Percentiles rank a stretch among this genome's conserved stretches.
Conservation (phyloP, 2,888 invertebrate species). For the Elmis aenea region DNA sequence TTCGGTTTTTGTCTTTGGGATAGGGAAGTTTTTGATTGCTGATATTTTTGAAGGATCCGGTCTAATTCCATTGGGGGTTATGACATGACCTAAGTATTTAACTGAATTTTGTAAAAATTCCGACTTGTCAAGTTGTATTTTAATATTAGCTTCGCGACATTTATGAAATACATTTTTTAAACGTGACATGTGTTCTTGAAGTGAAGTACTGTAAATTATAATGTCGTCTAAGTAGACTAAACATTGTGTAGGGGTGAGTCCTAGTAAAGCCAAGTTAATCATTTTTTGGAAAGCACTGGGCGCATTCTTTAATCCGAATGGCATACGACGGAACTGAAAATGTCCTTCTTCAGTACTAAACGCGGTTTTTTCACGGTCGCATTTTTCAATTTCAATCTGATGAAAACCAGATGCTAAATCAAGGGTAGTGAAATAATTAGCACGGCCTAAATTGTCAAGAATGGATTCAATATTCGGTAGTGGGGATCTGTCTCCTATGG, state of each 20-base stretch:
- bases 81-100: conserved; percentile 31
- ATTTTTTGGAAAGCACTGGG: conserved; percentile 6
- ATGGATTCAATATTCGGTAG: conserved; percentile 23
- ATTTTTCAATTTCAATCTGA: conserved; percentile 23
- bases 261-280: conserved; percentile 21
- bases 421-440: conserved; percentile 24
- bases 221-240: conserved; percentile 32
- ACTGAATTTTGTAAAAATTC: conserved; percentile 3
- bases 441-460: conserved; percentile 20
- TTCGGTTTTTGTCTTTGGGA: conserved; percentile 27
- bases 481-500: conserved; percentile 20
- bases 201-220: conserved; percentile 21
- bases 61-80: conserved; percentile 30
- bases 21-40: conserved; percentile 23
- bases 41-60: conserved; percentile 32
- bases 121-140: conserved; percentile 4
- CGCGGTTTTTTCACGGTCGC: conserved; percentile 25
- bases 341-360: conserved; percentile 23
- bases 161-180: conserved; percentile 19
- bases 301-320: conserved; percentile 4
- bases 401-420: too few relatives aligned
- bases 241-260: conserved; percentile 13
- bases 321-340: conserved; percentile 25
- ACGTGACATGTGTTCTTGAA: conserved; percentile 22
- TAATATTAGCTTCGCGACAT: conserved; percentile 2